Evolutionary conservation across 1,140 invertebrate genomes (phyloP).

Genomic region (Cherax quadricarinatus): DNA sequence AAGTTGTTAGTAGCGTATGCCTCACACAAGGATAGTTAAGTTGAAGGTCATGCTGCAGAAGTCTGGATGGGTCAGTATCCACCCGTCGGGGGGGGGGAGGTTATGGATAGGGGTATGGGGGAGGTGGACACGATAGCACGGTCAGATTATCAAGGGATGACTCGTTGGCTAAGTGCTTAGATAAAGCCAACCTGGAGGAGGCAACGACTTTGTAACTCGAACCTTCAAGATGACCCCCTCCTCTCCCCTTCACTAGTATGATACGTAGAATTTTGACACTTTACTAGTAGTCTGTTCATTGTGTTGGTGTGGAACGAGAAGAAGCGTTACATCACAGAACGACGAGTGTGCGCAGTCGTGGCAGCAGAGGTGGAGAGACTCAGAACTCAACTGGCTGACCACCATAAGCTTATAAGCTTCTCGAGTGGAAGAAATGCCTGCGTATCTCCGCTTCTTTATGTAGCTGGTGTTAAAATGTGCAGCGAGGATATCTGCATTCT

Average conservation of each 20-base stretch:
- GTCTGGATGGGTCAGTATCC: neutral
- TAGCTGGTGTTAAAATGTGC: too few species aligned
- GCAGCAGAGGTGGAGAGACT: too few species aligned
- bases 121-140: neutral
- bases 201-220: neutral
- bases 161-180: neutral
- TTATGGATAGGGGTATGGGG: neutral
- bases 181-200: neutral
- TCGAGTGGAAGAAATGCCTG: too few species aligned
- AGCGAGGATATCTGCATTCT: too few species aligned
- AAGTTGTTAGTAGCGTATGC: neutral
- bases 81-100: neutral
- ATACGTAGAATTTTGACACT: too few species aligned
- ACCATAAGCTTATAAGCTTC: too few species aligned
- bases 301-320: too few species aligned
- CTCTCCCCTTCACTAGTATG: neutral
- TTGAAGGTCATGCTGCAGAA: neutral
- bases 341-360: too few species aligned
- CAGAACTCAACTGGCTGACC: too few species aligned
- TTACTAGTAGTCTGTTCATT: too few species aligned
- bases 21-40: neutral
- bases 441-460: too few species aligned
- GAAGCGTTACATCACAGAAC: too few species aligned
- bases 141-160: slow-evolving; percentile 1
- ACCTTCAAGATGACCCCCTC: neutral